Evolutionary conservation across 2,888 invertebrate genomes (phyloP).

Genomic region (Dendrolimus pini): DNA sequence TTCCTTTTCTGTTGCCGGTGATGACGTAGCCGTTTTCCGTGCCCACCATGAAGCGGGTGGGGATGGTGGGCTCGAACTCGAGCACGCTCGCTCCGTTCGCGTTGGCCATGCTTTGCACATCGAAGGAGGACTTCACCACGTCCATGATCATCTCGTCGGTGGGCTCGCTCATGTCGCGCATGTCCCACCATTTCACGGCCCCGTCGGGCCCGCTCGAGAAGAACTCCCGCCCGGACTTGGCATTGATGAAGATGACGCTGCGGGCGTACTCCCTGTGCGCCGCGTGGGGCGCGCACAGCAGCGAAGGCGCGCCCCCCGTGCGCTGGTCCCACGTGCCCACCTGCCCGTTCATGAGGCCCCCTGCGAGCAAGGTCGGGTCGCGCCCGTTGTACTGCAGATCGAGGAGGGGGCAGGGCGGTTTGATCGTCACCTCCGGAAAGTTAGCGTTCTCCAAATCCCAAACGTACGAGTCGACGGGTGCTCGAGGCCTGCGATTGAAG

Average conservation of each 20-base stretch:
- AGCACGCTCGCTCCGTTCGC: slow-evolving; percentile 78
- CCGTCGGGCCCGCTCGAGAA: slow-evolving; percentile 95
- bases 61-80: slow-evolving; percentile 85
- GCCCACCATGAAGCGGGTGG: slow-evolving; percentile 84
- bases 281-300: slow-evolving; percentile 83
- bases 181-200: slow-evolving; percentile 88
- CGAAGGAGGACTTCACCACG: slow-evolving; percentile 69
- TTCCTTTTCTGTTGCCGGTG: slow-evolving; percentile 83
- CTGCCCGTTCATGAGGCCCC: slow-evolving; percentile 82
- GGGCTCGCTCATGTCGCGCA: slow-evolving; percentile 79
- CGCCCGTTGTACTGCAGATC: slow-evolving; percentile 92
- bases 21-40: slow-evolving; percentile 81
- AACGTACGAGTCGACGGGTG: slow-evolving; percentile 72
- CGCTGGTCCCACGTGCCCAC: slow-evolving; percentile 86
- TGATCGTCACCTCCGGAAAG: slow-evolving; percentile 81
- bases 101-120: slow-evolving; percentile 68
- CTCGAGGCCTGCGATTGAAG: slow-evolving; percentile 77
- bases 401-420: slow-evolving; percentile 82
- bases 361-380: slow-evolving; percentile 80
- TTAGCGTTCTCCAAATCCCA: slow-evolving; percentile 96
- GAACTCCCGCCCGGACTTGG: slow-evolving; percentile 95
- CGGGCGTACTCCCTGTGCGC: slow-evolving; percentile 93
- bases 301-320: slow-evolving; percentile 82
- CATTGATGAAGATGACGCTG: slow-evolving; percentile 90
- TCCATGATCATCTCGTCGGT: slow-evolving; percentile 81